Conservation (phyloP, 2,888 invertebrate species). For the Schizotus pectinicornis region DNA sequence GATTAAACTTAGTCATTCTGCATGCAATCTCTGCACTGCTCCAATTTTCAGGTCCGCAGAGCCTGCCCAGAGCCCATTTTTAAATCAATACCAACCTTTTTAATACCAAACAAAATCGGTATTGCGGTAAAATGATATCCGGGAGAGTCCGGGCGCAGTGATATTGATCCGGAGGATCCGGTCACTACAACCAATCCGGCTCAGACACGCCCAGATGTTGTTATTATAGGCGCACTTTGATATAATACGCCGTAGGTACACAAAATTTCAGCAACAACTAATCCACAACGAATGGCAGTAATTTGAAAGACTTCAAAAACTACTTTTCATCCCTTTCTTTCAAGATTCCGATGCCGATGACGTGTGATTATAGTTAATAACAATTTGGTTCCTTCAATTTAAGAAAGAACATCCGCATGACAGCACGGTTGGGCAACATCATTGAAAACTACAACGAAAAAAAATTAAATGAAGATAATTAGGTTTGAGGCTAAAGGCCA, state of each 20-base stretch:
- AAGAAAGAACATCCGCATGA: neutral
- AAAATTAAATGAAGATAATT: slow-evolving; percentile 28
- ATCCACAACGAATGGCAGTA: no score
- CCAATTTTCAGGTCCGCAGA: no score
- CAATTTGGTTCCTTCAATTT: neutral
- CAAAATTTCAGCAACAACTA: no score
- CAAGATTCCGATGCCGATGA: neutral
- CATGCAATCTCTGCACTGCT: neutral
- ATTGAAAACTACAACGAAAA: slow-evolving; percentile 7
- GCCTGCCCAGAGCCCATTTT: neutral
- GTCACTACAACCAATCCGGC: slow-evolving; percentile 54
- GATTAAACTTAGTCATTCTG: neutral
- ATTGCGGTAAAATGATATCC: slow-evolving; percentile 49
- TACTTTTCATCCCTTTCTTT: neutral
- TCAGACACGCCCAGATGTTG: slow-evolving; percentile 52
- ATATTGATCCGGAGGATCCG: slow-evolving; percentile 58
- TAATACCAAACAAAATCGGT: slow-evolving; percentile 24
- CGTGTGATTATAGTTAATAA: neutral
- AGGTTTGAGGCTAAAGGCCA: slow-evolving; percentile 33
- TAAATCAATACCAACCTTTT: slow-evolving; percentile 14
- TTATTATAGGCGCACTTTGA: slow-evolving; percentile 9
- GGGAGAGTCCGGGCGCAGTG: slow-evolving; percentile 54
- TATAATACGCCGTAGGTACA: no score
- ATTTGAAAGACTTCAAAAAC: no score
- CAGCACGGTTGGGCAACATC: neutral